Percentiles rank a stretch among this genome's conserved stretches.
Evolutionary conservation across 1,140 invertebrate genomes (phyloP).

Genomic region (Scaptodrosophila lebanonensis): DNA sequence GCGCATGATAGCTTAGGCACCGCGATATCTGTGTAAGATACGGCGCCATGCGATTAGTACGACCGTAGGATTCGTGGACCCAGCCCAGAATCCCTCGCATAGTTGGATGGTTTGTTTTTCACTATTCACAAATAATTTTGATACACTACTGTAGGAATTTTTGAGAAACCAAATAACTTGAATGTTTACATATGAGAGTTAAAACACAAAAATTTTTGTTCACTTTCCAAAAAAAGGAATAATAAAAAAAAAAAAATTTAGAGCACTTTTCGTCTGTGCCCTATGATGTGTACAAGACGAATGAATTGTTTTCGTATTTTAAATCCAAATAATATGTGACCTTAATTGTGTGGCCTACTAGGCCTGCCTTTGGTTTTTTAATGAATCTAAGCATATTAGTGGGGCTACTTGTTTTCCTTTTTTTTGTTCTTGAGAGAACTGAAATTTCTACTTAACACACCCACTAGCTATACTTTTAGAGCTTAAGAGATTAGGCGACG

Average conservation of each 20-base stretch:
- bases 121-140: no score
- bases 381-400: no score
- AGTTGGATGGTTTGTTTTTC: background rate
- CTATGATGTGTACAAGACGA: background rate
- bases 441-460: no score
- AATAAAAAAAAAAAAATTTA: constrained; percentile 1
- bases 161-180: no score
- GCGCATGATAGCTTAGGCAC: constrained; percentile 44
- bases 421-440: no score
- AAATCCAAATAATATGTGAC: background rate
- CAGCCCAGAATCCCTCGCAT: constrained; percentile 18
- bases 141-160: no score
- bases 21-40: constrained; percentile 51
- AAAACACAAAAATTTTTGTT: background rate
- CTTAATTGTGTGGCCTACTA: background rate
- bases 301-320: background rate
- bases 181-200: no score
- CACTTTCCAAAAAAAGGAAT: background rate
- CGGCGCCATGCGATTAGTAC: constrained; percentile 22
- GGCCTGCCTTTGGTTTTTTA: constrained; percentile 9
- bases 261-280: constrained; percentile 2
- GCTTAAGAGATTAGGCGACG: no score
- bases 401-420: no score
- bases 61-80: background rate
- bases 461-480: no score